phyloP scores from a whole-genome alignment of 2,113 vertebrate species.

The Catharus fuscescens region DNA sequence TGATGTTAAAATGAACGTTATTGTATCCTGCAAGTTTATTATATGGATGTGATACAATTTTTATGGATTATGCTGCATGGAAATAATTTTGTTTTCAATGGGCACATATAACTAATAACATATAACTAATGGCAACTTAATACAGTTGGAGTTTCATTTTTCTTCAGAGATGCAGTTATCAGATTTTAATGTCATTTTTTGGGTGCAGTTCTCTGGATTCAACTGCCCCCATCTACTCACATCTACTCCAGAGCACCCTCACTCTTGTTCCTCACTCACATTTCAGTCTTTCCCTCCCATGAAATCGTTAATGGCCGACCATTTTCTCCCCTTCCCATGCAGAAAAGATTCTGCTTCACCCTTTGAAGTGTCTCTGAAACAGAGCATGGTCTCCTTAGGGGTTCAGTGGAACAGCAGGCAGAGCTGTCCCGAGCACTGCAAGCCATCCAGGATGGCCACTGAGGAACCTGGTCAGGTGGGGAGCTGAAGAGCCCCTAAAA shows the following conservation, averaged over 20 bases:
- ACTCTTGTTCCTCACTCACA: background rate
- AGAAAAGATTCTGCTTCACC: background rate
- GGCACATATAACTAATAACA: background rate
- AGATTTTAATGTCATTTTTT: background rate
- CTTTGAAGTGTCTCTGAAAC: background rate
- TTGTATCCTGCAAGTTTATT: background rate
- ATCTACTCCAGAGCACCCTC: background rate
- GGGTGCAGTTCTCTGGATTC: background rate
- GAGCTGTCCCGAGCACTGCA: background rate
- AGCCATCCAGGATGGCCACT: background rate
- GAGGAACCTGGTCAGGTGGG: background rate
- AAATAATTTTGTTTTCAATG: background rate
- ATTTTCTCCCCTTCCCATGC: background rate
- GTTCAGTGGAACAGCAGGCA: background rate
- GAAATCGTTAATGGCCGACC: background rate
- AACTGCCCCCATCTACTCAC: background rate
- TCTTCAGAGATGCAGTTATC: background rate
- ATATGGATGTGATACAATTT: background rate
- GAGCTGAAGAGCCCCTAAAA: background rate
- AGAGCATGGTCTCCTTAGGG: accelerated
- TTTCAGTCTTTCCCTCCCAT: background rate
- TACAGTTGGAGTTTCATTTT: background rate
- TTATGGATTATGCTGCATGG: background rate
- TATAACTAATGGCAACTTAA: background rate
- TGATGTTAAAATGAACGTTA: background rate